A percentile compares a stretch with the other conserved stretches of the same genome.
Evolutionary conservation across 2,888 invertebrate species (phyloP).

Genomic region (Luperina nickerlii): DNA sequence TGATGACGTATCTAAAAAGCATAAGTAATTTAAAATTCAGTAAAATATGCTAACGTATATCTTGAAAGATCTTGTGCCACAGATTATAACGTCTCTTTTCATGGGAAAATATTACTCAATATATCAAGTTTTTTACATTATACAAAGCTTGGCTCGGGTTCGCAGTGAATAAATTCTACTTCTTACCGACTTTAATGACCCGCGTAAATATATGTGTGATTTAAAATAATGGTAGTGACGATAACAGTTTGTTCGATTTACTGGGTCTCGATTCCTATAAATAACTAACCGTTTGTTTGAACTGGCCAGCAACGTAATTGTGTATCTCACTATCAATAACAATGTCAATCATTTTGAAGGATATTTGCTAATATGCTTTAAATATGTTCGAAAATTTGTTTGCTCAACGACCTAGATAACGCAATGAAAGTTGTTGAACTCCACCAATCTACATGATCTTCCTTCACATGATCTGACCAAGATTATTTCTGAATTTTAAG

Average conservation of each 20-base stretch:
- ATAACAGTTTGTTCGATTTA: slow-evolving; percentile 6
- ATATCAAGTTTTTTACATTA: slow-evolving; percentile 46
- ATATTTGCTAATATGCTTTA: too few relatives aligned
- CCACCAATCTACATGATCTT: too few relatives aligned
- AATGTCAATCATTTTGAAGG: too few relatives aligned
- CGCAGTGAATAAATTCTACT: slow-evolving; percentile 45
- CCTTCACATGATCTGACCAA: too few relatives aligned
- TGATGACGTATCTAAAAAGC: background rate
- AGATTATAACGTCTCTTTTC: slow-evolving; percentile 7
- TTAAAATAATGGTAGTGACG: slow-evolving; percentile 40
- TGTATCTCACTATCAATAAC: too few relatives aligned
- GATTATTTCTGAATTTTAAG: too few relatives aligned
- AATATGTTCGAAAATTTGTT: too few relatives aligned
- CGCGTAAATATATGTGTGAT: slow-evolving; percentile 39
- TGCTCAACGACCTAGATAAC: too few relatives aligned
- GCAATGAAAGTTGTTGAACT: too few relatives aligned
- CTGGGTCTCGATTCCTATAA: background rate
- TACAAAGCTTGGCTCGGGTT: slow-evolving; percentile 26
- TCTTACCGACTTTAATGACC: slow-evolving; percentile 33
- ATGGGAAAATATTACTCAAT: slow-evolving; percentile 41
- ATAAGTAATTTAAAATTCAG: background rate
- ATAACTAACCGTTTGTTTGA: background rate
- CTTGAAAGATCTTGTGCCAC: background rate
- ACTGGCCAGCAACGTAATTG: background rate
- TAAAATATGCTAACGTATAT: background rate